A percentile compares a stretch with the other conserved stretches of the same genome.
Evolutionary conservation across 2,888 invertebrate genomes (phyloP).

Genomic region (Caenorhabditis becei): DNA sequence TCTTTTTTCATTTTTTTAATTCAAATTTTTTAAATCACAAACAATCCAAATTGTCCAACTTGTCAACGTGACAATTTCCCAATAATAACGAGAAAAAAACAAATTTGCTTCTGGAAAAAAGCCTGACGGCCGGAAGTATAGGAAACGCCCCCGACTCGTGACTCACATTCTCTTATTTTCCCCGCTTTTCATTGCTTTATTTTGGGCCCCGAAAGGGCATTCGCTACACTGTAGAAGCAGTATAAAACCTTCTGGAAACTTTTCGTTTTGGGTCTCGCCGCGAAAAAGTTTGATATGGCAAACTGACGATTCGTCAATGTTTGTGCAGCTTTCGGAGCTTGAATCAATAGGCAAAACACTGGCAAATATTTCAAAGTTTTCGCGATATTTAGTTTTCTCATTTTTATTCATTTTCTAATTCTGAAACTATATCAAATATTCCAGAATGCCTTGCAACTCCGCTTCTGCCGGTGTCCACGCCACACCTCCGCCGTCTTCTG

Average conservation of each 20-base stretch:
- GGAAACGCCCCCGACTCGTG: slow-evolving; percentile 5
- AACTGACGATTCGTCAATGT: neutral
- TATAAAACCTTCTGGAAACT: neutral
- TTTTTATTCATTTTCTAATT: neutral
- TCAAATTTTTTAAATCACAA: too few species aligned
- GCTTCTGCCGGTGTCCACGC: slow-evolving; percentile 30
- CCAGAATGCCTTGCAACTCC: slow-evolving; percentile 55
- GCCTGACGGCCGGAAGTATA: slow-evolving; percentile 28
- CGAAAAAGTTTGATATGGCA: neutral
- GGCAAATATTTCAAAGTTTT: neutral
- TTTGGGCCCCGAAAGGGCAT: neutral
- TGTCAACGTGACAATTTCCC: neutral
- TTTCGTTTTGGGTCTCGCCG: slow-evolving; percentile 3
- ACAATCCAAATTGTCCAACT: too few species aligned
- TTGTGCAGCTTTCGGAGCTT: neutral
- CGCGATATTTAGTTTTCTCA: too few species aligned
- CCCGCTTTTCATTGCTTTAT: neutral
- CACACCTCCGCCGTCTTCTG: slow-evolving; percentile 9
- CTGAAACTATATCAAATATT: neutral
- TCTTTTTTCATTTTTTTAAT: too few species aligned
- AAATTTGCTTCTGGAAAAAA: slow-evolving; percentile 5
- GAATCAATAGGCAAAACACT: neutral
- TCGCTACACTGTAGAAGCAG: neutral
- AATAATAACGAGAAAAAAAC: neutral
- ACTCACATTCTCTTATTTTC: slow-evolving; percentile 14